Percentiles rank a stretch among this genome's conserved stretches.
phyloP scores from a whole-genome alignment of 2,113 vertebrate species.

The Toxotes chatareus region DNA sequence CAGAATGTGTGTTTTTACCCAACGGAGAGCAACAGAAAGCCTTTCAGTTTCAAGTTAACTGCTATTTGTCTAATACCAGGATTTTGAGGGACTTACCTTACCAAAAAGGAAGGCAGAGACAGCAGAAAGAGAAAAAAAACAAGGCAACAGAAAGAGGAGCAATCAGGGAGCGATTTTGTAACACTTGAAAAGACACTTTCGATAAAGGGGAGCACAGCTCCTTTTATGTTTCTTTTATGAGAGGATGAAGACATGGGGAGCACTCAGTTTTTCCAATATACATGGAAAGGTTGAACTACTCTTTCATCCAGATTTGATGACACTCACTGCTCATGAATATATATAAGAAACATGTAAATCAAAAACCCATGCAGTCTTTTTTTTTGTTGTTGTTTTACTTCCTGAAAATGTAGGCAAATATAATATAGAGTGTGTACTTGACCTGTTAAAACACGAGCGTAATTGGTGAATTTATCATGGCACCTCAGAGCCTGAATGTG shows the following conservation, averaged over 20 bases:
- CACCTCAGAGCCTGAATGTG: not conserved
- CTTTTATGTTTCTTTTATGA: conserved; percentile 77
- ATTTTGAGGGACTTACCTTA: conserved; percentile 52
- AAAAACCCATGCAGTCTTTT: conserved; percentile 2
- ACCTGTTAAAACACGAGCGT: not conserved
- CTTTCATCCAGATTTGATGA: conserved; percentile 72
- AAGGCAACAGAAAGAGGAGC: conserved; percentile 39
- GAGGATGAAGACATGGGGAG: conserved; percentile 64
- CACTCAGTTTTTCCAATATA: conserved; percentile 61
- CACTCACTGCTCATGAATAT: conserved; percentile 61
- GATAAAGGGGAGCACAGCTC: conserved; percentile 55
- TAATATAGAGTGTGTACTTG: conserved; percentile 1
- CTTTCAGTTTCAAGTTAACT: conserved; percentile 15
- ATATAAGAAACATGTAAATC: conserved; percentile 66
- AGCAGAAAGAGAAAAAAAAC: conserved; percentile 36
- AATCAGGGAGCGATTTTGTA: conserved; percentile 49
- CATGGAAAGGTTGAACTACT: conserved; percentile 56
- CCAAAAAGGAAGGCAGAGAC: conserved; percentile 35
- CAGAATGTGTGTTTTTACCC: not conserved
- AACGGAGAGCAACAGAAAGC: conserved; percentile 8
- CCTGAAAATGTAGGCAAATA: not conserved
- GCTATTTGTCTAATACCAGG: conserved; percentile 21
- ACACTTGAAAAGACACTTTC: conserved; percentile 64
- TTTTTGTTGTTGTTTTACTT: conserved; percentile 37
- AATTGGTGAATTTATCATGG: conserved; percentile 13